Evolutionary conservation across 37 sponge, comb jelly and placozoan genomes (phyloP).

Genomic region (Hormiphora californensis): DNA sequence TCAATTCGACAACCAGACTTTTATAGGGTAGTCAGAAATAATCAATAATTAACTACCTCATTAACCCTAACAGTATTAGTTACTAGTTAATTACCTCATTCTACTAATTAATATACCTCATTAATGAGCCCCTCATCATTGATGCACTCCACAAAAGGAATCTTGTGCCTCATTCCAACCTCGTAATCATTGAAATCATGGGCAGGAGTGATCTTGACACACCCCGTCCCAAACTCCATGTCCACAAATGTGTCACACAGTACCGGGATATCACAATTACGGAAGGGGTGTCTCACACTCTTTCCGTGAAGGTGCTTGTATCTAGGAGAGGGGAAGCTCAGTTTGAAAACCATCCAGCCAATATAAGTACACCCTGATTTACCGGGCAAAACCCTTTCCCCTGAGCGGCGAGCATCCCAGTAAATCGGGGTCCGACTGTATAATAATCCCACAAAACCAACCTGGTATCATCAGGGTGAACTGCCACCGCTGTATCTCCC

Average conservation of each 20-base stretch:
- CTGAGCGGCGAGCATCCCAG: too few relatives aligned
- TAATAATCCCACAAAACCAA: neutral
- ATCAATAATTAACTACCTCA: too few relatives aligned
- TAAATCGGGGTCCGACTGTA: too few relatives aligned
- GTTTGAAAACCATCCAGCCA: too few relatives aligned
- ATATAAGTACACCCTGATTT: too few relatives aligned
- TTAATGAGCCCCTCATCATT: constrained; percentile 84
- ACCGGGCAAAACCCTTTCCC: too few relatives aligned
- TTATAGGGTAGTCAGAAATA: too few relatives aligned
- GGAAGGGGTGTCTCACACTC: constrained; percentile 20
- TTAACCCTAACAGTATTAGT: too few relatives aligned
- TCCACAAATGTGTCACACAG: constrained; percentile 91
- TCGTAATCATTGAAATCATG: constrained; percentile 98
- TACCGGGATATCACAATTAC: constrained; percentile 75
- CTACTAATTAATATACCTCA: constrained; percentile 68
- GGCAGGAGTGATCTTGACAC: constrained; percentile 98
- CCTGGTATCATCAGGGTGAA: constrained; percentile 89
- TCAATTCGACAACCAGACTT: too few relatives aligned
- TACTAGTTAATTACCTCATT: too few relatives aligned
- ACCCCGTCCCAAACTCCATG: constrained; percentile 84
- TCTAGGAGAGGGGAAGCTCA: too few relatives aligned
- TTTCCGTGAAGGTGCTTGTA: constrained; percentile 54
- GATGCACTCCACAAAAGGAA: constrained; percentile 86
- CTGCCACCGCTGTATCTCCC: constrained; percentile 97
- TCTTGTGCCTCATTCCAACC: constrained; percentile 77